Conservation (phyloP, 1,140 invertebrate genomes). For the Heliconius nattereri region DNA sequence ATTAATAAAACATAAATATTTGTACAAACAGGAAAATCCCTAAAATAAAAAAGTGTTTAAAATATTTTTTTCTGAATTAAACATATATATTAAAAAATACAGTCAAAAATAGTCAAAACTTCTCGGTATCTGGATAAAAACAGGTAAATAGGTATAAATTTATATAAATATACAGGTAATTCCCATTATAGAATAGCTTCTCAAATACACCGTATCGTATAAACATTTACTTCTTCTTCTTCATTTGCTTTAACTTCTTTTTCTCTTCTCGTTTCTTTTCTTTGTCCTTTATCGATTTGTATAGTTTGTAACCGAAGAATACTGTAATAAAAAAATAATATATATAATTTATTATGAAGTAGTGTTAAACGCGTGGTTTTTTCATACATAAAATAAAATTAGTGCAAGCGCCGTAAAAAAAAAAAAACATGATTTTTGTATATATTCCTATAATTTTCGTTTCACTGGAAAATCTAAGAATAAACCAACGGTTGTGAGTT, state of each 20-base stretch:
- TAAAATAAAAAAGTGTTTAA: too few species aligned
- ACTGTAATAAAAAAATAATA: conserved; percentile 84
- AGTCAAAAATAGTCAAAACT: too few species aligned
- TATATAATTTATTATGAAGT: too few species aligned
- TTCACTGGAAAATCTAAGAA: too few species aligned
- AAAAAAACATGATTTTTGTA: too few species aligned
- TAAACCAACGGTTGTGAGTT: too few species aligned
- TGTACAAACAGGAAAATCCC: neutral
- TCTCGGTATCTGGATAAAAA: neutral
- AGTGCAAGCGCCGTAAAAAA: too few species aligned
- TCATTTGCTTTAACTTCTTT: conserved; percentile 84
- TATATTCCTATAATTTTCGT: too few species aligned
- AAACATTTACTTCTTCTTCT: conserved; percentile 81
- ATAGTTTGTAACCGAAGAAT: conserved; percentile 91
- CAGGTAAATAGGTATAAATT: neutral
- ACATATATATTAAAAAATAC: too few species aligned
- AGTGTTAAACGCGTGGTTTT: too few species aligned
- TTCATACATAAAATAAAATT: too few species aligned
- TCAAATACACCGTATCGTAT: neutral
- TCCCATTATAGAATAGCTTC: conserved; percentile 6
- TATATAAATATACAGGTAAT: neutral
- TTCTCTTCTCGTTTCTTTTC: conserved; percentile 88
- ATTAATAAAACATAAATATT: neutral
- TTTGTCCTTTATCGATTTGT: conserved; percentile 88
- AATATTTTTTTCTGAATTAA: too few species aligned